Evolutionary conservation across 1,140 invertebrate genomes (phyloP).

Genomic region (Tribolium madens): DNA sequence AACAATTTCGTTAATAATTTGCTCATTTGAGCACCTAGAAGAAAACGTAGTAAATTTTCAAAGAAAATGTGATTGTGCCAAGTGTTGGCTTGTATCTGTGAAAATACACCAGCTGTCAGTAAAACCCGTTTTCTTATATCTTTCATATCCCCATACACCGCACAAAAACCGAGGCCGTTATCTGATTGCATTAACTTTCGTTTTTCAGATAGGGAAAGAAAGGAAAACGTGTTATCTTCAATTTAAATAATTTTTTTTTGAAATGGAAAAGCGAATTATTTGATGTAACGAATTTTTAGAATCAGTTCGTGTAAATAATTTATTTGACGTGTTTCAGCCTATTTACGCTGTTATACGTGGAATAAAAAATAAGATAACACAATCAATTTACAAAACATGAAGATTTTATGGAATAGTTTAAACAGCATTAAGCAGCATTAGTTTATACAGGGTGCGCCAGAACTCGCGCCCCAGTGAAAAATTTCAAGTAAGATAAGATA

Average conservation of each 20-base stretch:
- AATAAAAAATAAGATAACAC: too few relatives aligned
- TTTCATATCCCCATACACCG: slow-evolving; percentile 34
- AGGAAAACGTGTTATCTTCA: slow-evolving; percentile 25
- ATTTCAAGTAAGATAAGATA: too few relatives aligned
- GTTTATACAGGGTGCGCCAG: too few relatives aligned
- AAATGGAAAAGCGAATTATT: slow-evolving; percentile 11
- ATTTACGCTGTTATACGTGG: neutral
- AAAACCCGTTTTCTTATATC: slow-evolving; percentile 36
- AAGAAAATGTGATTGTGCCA: slow-evolving; percentile 35
- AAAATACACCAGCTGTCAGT: slow-evolving; percentile 38
- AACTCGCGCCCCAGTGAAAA: too few relatives aligned
- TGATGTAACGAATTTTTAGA: slow-evolving; percentile 17
- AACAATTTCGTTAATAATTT: too few relatives aligned
- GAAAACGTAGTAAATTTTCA: slow-evolving; percentile 26
- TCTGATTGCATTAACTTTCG: slow-evolving; percentile 38
- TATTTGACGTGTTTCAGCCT: slow-evolving; percentile 10
- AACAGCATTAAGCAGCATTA: too few relatives aligned
- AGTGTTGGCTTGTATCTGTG: slow-evolving; percentile 33
- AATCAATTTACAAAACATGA: too few relatives aligned
- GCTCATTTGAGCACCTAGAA: slow-evolving; percentile 25
- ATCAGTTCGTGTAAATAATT: slow-evolving; percentile 14
- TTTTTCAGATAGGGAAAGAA: slow-evolving; percentile 17
- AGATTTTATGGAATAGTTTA: too few relatives aligned
- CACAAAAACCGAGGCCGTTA: slow-evolving; percentile 31
- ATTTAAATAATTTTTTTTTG: slow-evolving; percentile 35